Conservation (phyloP, 2,888 invertebrate species). For the Torymus aiolomorphi region DNA sequence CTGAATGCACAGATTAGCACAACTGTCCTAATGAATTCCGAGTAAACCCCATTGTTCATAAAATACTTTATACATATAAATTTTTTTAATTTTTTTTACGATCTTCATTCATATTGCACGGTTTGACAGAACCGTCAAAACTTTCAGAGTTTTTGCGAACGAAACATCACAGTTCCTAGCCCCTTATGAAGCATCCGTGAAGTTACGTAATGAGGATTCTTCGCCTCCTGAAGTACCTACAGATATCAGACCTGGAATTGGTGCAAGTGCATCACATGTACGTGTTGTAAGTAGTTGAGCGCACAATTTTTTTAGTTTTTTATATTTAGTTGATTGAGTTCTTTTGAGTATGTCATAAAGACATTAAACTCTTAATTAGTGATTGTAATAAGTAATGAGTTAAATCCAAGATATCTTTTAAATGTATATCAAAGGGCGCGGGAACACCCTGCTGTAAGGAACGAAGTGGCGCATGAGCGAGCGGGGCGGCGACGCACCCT, state of each 20-base stretch:
- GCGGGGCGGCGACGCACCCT: no score
- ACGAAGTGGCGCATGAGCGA: no score
- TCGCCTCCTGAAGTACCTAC: constrained; percentile 73
- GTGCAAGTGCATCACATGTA: constrained; percentile 76
- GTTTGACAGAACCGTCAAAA: constrained; percentile 57
- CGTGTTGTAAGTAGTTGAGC: constrained; percentile 73
- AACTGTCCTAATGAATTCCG: no score
- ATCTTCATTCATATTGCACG: constrained; percentile 43
- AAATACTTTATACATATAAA: neutral
- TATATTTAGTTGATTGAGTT: constrained; percentile 40
- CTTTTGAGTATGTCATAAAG: neutral
- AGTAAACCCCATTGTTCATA: no score
- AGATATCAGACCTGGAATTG: constrained; percentile 70
- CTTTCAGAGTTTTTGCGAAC: constrained; percentile 82
- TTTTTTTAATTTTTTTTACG: constrained; percentile 46
- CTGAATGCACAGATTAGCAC: no score
- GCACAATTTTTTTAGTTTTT: constrained; percentile 65
- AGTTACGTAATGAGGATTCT: constrained; percentile 76
- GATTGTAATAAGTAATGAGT: no score
- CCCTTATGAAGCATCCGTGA: constrained; percentile 83
- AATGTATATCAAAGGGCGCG: no score
- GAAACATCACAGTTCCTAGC: constrained; percentile 86
- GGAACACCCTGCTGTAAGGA: no score
- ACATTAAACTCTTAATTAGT: no score
- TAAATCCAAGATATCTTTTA: no score